These are phyloP conservation scores for Hyperoplus lanceolatus DNA, from an alignment of 2,797 vertebrate species.

Conservation along the genomic window DNA sequence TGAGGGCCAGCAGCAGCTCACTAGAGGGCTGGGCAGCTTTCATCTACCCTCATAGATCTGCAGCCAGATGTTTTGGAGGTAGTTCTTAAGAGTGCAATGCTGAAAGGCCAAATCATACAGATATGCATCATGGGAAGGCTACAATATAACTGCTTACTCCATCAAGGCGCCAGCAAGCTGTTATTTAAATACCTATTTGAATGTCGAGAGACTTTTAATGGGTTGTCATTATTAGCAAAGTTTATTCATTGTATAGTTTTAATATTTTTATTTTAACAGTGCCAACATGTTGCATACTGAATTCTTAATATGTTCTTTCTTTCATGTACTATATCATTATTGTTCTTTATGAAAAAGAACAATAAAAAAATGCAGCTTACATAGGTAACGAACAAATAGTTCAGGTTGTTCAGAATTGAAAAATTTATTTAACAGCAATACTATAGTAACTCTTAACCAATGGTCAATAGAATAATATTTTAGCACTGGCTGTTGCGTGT, in stretches of 20 bases:
- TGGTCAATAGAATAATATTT: conserved; percentile 31
- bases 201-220: conserved; percentile 28
- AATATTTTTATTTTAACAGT: conserved; percentile 3
- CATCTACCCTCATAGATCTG: conserved; percentile 41
- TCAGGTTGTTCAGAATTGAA: not conserved
- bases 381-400: not conserved
- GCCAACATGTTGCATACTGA: not conserved
- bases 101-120: conserved; percentile 48
- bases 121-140: conserved; percentile 63
- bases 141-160: conserved; percentile 48
- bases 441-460: not conserved
- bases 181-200: conserved; percentile 28
- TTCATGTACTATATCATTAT: too few relatives aligned
- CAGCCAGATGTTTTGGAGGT: conserved; percentile 72
- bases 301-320: conserved; percentile 4
- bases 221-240: conserved; percentile 31
- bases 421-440: conserved; percentile 1
- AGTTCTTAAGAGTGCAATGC: conserved; percentile 53
- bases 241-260: conserved; percentile 2
- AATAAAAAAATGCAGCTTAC: not conserved
- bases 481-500: conserved; percentile 32
- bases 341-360: too few relatives aligned
- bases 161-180: conserved; percentile 29
- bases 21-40: conserved; percentile 40
- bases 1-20: conserved; percentile 60